Percentiles rank a stretch among this genome's conserved stretches.
Evolutionary conservation across 2,113 vertebrate species (phyloP).

Genomic region (Tympanuchus pallidicinctus): DNA sequence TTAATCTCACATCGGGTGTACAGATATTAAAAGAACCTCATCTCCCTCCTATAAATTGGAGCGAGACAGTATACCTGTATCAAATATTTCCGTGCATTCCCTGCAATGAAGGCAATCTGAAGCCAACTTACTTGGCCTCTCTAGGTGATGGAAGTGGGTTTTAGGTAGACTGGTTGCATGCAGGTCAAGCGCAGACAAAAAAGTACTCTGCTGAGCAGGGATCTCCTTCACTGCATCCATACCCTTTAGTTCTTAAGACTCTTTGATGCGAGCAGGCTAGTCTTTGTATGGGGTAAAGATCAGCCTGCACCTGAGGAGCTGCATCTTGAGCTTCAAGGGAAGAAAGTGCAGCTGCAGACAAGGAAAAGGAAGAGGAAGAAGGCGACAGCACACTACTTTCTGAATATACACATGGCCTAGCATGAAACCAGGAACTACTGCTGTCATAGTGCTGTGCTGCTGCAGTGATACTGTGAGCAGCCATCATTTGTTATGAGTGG

Average conservation of each 20-base stretch:
- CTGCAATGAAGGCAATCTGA: not conserved
- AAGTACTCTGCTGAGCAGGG: not conserved
- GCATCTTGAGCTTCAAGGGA: not conserved
- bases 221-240: not conserved
- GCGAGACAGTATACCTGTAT: not conserved
- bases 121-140: not conserved
- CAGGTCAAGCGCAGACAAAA: not conserved
- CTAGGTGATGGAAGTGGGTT: fast-evolving
- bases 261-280: not conserved
- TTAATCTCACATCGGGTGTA: too few species aligned
- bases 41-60: too few species aligned
- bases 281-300: not conserved
- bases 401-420: not conserved
- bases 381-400: not conserved
- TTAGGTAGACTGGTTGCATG: not conserved
- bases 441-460: too few species aligned
- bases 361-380: not conserved
- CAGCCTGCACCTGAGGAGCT: not conserved
- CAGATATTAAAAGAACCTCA: too few species aligned
- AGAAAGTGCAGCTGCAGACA: not conserved
- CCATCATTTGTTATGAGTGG: not conserved
- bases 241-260: not conserved
- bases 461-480: not conserved
- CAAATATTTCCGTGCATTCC: not conserved
- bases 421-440: not conserved